Percentiles rank a stretch among this genome's conserved stretches.
phyloP scores from a whole-genome alignment of 2,113 vertebrate species.

The Plotosus lineatus region DNA sequence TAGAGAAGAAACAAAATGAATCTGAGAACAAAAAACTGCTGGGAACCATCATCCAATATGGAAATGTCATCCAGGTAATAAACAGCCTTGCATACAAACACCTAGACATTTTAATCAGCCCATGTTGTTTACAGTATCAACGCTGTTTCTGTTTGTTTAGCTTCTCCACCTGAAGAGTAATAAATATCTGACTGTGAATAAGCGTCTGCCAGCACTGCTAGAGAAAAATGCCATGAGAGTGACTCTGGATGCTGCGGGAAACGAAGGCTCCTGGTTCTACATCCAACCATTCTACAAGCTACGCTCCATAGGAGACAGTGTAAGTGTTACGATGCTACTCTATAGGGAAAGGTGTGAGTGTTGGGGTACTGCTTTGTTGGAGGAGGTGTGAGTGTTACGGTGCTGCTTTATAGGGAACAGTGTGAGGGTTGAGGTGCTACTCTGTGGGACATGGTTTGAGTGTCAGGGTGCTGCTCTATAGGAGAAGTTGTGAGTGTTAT shows the following conservation, averaged over 20 bases:
- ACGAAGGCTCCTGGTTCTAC: constrained; percentile 99
- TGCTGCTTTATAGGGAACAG: background rate
- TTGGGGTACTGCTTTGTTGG: background rate
- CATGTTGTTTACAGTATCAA: background rate
- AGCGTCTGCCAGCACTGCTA: constrained; percentile 91
- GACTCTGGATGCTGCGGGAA: constrained; percentile 93
- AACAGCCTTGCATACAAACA: background rate
- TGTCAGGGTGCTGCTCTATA: background rate
- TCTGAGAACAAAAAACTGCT: constrained; percentile 95
- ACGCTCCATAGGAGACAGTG: constrained; percentile 94
- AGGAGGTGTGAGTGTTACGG: background rate
- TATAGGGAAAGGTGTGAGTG: background rate
- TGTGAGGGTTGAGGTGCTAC: background rate
- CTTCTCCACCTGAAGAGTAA: constrained; percentile 98
- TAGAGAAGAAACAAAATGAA: constrained; percentile 98
- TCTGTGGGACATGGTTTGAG: background rate
- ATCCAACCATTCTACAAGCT: constrained; percentile 99
- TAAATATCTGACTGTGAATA: constrained; percentile 98
- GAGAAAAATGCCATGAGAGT: constrained; percentile 99
- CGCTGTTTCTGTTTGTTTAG: constrained; percentile 63
- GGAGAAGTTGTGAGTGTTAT: background rate
- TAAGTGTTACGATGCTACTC: constrained; percentile 49
- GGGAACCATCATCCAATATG: constrained; percentile 93
- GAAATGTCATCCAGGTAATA: constrained; percentile 95
- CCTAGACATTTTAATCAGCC: background rate